Evolutionary conservation across 64 coral and sea anemone species (phyloP), one percentile per base, ranked within the genome.

Genomic region (Cladopsammia gracilis): DNA sequence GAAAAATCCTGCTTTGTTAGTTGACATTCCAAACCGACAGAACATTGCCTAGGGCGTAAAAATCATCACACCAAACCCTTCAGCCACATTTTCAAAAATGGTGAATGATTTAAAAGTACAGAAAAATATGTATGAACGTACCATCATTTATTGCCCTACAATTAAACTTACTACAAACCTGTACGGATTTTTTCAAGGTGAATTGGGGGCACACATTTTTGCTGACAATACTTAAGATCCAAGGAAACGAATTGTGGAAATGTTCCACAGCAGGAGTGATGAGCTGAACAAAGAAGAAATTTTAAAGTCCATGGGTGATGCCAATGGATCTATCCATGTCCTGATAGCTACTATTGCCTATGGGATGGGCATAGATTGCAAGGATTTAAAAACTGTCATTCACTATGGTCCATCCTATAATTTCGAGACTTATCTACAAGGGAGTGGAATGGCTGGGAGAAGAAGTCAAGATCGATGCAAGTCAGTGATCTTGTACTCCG

Each of bases 311-410:
- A 46, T 83, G 42, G 48, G 19, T 6, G 52, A 60, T 48, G 7
- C 56, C n/a, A 16, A 58, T 48, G 90, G 71, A 71, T 67, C 70
- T n/a, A 15, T 92, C 24, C 58, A 58, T 24, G 46, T 92, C 11
- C 15, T 92, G 56, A 57, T 92, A 45, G 90, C 90, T 4, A 92
- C 82, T n/a, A 92, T 92, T 86, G 80, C 90, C 13, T 92, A 86
- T 77, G 90, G 60, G 19, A 92, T 92, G 90, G 90, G 71, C 1
- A 92, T 86, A 57, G 47, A 92, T 14, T 92, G 90, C 23, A 77
- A 92, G 60, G 18, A 54, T 9, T 81, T 86, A 0, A 92, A 61
- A 24, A 76, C 58, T 4, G 57, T 92, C 4, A 2, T 92, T 0
- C 77, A 92, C 8, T 78, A 86, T 86, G 90, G 90, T 2, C 90